Evolutionary conservation across 2,113 vertebrate genomes (phyloP).

Genomic region (Clarias batrachus): DNA sequence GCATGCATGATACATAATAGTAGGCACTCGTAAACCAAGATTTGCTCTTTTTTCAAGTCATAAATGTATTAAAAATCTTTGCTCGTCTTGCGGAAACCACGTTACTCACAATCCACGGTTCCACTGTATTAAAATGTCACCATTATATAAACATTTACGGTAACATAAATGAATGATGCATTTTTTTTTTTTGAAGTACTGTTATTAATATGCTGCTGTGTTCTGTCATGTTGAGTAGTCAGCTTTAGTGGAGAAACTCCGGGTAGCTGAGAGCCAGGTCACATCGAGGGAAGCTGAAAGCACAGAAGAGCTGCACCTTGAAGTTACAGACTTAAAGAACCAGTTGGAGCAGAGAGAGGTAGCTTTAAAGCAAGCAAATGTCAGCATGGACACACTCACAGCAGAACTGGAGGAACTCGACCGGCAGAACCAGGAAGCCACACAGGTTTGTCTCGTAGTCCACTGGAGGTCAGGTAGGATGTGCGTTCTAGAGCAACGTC

Average conservation of each 20-base stretch:
- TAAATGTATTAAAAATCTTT: no score
- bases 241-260: conserved; percentile 60
- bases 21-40: no score
- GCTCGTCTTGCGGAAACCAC: no score
- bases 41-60: no score
- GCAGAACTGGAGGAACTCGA: conserved; percentile 90
- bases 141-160: background rate
- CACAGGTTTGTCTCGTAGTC: conserved; percentile 75
- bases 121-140: no score
- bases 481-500: no score
- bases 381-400: conserved; percentile 79
- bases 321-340: conserved; percentile 71
- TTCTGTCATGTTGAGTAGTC: conserved; percentile 45
- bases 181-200: background rate
- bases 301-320: conserved; percentile 46
- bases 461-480: background rate
- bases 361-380: conserved; percentile 72
- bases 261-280: conserved; percentile 46
- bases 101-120: no score
- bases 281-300: background rate
- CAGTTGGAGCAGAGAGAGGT: conserved; percentile 77
- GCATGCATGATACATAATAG: no score
- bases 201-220: background rate
- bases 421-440: conserved; percentile 91
- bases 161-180: no score